Conservation (phyloP, 64 coral and sea anemone species). For the Montipora foliosa region DNA sequence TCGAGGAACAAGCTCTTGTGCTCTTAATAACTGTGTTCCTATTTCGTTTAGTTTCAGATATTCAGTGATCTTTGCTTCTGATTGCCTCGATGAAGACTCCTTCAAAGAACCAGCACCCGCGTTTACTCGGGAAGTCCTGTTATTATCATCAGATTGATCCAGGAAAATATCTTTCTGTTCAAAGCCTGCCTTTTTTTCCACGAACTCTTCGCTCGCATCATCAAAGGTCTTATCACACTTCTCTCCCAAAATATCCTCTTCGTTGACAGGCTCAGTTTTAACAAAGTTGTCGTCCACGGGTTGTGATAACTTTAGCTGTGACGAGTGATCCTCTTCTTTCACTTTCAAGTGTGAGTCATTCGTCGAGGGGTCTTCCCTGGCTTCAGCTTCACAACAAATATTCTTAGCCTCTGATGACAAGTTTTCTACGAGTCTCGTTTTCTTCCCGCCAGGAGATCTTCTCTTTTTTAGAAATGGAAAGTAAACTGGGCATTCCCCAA, state of each 20-base stretch:
- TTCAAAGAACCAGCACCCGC: neutral
- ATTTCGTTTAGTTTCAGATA: constrained; percentile 40
- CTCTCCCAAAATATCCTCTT: neutral
- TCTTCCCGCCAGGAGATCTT: neutral
- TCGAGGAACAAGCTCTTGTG: constrained; percentile 39
- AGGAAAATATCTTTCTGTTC: neutral
- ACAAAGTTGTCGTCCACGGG: neutral
- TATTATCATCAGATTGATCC: neutral
- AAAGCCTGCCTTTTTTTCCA: neutral
- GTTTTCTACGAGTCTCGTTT: neutral
- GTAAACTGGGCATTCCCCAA: constrained; percentile 7
- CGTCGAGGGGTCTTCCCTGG: constrained; percentile 23
- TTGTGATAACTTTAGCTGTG: constrained; percentile 11
- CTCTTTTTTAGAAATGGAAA: constrained; percentile 23
- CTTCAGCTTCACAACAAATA: neutral
- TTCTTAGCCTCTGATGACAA: no score
- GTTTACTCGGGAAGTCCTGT: neutral
- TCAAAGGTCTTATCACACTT: neutral
- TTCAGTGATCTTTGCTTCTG: neutral
- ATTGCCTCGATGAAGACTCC: neutral
- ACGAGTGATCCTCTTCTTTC: neutral
- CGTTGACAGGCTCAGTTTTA: neutral
- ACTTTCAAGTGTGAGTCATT: neutral
- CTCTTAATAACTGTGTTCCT: constrained; percentile 41
- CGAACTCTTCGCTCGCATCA: neutral